phyloP scores from a whole-genome alignment of 2,797 vertebrate species.

The Lateolabrax maculatus region DNA sequence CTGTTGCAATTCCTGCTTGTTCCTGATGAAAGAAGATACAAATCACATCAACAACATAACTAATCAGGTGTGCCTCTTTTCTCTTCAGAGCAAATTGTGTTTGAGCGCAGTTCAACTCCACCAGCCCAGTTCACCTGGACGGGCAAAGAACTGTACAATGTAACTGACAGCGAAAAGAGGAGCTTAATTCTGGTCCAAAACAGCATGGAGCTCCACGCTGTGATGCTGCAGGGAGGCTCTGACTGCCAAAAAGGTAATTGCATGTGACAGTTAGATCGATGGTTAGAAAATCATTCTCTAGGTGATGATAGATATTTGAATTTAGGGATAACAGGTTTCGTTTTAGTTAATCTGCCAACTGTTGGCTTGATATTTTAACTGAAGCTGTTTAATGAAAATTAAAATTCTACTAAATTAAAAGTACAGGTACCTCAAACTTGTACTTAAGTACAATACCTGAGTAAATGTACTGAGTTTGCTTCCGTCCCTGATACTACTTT shows the following conservation, averaged over 20 bases:
- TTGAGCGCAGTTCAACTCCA: rapidly evolving
- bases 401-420: background rate
- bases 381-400: background rate
- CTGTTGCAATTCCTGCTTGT: background rate
- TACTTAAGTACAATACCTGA: background rate
- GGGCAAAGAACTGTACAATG: constrained; percentile 22
- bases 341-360: background rate
- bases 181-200: constrained; percentile 47
- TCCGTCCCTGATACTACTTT: background rate
- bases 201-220: constrained; percentile 76
- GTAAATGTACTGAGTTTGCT: background rate
- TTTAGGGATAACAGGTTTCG: background rate
- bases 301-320: background rate
- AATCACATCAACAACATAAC: background rate
- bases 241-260: constrained; percentile 65
- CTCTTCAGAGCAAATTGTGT: constrained; percentile 55
- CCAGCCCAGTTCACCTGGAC: constrained; percentile 10
- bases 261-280: background rate
- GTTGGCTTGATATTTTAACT: background rate
- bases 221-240: constrained; percentile 75
- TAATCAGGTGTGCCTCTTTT: background rate
- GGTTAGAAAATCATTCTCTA: background rate
- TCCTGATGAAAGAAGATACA: background rate
- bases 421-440: background rate
- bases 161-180: constrained; percentile 71